These are phyloP conservation scores for Gisinianus flammeolus DNA, from an alignment of 2,888 invertebrate genomes.

Conservation along the genomic window DNA sequence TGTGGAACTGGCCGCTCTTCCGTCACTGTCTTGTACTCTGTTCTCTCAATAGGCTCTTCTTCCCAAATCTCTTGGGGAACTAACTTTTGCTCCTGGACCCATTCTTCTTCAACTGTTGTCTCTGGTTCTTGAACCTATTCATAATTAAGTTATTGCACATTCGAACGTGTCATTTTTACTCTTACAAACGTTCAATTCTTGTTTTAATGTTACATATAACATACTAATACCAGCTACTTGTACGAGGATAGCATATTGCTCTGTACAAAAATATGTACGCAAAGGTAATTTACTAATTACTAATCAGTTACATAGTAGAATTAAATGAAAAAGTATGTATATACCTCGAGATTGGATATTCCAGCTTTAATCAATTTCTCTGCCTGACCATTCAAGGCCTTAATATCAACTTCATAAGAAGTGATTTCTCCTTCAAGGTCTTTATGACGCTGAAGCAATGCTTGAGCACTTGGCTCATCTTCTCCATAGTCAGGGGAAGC, in stretches of 20 bases:
- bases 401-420: slow-evolving; percentile 86
- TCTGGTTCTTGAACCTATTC: slow-evolving; percentile 62
- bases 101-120: slow-evolving; percentile 68
- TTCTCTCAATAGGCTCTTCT: slow-evolving; percentile 82
- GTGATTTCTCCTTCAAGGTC: slow-evolving; percentile 86
- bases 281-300: no score
- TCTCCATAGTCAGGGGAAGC: slow-evolving; percentile 87
- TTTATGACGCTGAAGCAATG: slow-evolving; percentile 83
- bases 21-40: slow-evolving; percentile 83
- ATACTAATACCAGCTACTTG: no score
- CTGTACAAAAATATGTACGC: no score
- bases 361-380: slow-evolving; percentile 76
- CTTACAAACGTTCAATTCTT: no score
- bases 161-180: no score
- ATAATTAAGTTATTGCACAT: neutral
- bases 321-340: neutral
- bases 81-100: slow-evolving; percentile 78
- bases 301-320: neutral
- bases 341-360: slow-evolving; percentile 71
- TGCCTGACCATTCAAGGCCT: slow-evolving; percentile 79
- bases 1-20: slow-evolving; percentile 88
- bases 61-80: slow-evolving; percentile 93
- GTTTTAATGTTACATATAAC: no score
- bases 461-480: slow-evolving; percentile 90
- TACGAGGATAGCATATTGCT: no score